phyloP scores from a whole-genome alignment of 2,797 vertebrate genomes.

The Rhabdophis nuchalis region DNA sequence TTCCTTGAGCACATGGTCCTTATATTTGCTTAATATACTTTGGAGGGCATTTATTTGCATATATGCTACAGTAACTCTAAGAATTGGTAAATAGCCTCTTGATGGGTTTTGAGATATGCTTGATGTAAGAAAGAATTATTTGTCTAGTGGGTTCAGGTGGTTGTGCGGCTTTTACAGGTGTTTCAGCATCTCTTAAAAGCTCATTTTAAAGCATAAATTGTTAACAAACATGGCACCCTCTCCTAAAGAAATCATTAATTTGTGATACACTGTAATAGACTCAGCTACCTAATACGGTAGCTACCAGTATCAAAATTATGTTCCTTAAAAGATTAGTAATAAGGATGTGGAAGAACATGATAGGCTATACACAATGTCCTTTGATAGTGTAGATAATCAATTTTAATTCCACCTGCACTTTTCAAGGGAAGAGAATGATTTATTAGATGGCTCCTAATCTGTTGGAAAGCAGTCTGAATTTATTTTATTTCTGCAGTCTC shows the following conservation, averaged over 20 bases:
- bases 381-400: neutral
- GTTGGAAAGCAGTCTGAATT: neutral
- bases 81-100: neutral
- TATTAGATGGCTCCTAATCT: neutral
- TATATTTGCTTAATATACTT: neutral
- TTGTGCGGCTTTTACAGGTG: neutral
- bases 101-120: neutral
- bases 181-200: neutral
- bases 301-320: neutral
- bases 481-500: neutral
- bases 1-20: neutral
- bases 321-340: neutral
- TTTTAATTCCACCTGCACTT: neutral
- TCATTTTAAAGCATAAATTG: neutral
- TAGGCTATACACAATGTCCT: neutral
- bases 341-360: neutral
- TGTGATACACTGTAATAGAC: neutral
- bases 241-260: neutral
- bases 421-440: neutral
- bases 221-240: neutral
- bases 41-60: neutral
- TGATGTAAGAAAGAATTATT: neutral
- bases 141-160: neutral
- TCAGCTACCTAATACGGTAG: neutral
- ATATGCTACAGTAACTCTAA: neutral